phyloP scores from a whole-genome alignment of 2,888 invertebrate genomes.

The Drosophila anceps region DNA sequence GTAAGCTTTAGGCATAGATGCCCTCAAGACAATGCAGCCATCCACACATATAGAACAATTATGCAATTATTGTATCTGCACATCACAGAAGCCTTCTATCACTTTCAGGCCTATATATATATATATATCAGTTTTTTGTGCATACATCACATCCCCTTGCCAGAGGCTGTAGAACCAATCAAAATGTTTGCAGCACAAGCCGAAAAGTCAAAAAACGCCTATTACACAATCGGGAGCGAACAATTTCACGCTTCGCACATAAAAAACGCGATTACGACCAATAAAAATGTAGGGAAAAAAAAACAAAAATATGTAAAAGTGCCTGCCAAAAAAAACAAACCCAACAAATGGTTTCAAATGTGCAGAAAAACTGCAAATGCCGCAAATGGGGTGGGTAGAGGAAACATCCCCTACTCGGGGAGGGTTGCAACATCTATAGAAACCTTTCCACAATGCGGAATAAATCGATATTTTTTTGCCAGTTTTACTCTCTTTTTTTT shows the following conservation, averaged over 20 bases:
- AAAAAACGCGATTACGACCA: constrained; percentile 68
- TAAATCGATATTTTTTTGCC: constrained; percentile 56
- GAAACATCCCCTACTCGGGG: constrained; percentile 54
- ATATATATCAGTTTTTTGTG: not conserved
- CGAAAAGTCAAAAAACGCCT: constrained; percentile 61
- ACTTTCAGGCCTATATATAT: not conserved
- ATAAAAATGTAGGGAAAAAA: constrained; percentile 65
- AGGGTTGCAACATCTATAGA: constrained; percentile 58
- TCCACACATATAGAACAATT: not conserved
- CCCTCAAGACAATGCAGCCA: not conserved
- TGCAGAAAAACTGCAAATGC: constrained; percentile 19
- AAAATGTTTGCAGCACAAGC: constrained; percentile 47
- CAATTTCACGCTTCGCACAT: constrained; percentile 57
- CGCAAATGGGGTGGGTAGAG: constrained; percentile 52
- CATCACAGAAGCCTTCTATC: no score
- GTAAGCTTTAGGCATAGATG: not conserved
- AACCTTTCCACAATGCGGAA: constrained; percentile 49
- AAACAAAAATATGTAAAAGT: constrained; percentile 13
- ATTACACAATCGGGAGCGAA: constrained; percentile 50
- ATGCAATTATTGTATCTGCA: not conserved
- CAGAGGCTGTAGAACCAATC: constrained; percentile 51
- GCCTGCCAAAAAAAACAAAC: constrained; percentile 31
- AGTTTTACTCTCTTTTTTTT: constrained; percentile 8
- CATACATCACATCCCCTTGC: constrained; percentile 1
- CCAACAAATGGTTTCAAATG: constrained; percentile 36